These are phyloP conservation scores for Calyptomena viridis DNA, from an alignment of 2,113 vertebrate genomes.

Conservation along the genomic window DNA sequence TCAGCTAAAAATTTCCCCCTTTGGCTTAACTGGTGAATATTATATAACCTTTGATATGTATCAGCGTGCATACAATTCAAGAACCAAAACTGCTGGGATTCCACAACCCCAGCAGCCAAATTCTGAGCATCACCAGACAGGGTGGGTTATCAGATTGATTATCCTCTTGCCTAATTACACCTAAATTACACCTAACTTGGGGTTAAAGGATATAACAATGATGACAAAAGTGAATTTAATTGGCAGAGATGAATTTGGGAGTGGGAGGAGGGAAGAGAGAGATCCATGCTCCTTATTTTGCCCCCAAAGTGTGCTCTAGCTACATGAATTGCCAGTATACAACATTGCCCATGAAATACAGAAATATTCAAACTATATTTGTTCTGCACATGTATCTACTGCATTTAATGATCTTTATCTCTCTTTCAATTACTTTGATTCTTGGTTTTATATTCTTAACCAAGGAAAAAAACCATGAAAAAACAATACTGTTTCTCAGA, in stretches of 20 bases:
- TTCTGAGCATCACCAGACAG: background rate
- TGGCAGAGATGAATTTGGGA: background rate
- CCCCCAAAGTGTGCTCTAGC: background rate
- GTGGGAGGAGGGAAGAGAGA: background rate
- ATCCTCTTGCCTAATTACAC: background rate
- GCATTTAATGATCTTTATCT: background rate
- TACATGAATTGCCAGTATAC: fast-evolving
- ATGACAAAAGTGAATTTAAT: background rate
- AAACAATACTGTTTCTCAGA: background rate
- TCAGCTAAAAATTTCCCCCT: background rate
- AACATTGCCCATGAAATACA: background rate
- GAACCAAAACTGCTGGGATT: background rate
- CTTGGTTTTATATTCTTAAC: background rate
- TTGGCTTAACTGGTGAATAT: background rate
- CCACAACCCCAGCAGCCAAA: background rate
- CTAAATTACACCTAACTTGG: background rate
- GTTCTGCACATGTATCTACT: background rate
- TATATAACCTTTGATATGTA: fast-evolving
- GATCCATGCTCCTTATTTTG: background rate
- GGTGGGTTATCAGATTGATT: background rate
- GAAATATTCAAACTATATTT: background rate
- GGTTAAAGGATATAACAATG: background rate
- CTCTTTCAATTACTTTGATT: background rate
- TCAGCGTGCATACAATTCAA: background rate
- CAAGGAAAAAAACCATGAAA: background rate